phyloP scores from a whole-genome alignment of 2,888 invertebrate genomes.

The Agrochola lota region DNA sequence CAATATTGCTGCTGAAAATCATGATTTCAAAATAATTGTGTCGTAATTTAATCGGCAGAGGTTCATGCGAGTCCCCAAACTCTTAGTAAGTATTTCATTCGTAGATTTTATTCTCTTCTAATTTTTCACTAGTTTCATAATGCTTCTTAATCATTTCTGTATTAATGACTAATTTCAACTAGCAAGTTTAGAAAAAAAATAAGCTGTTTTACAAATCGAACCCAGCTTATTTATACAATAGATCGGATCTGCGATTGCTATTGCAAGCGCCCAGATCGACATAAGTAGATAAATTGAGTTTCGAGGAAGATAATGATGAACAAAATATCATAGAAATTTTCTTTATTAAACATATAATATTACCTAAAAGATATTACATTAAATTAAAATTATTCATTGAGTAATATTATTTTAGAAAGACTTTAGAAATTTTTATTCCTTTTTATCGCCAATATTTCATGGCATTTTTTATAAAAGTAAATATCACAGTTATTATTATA shows the following conservation, averaged over 20 bases:
- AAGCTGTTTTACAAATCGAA: not conserved
- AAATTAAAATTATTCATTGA: slow-evolving; percentile 73
- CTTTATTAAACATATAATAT: slow-evolving; percentile 72
- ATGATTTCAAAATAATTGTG: not conserved
- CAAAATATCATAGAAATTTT: slow-evolving; percentile 65
- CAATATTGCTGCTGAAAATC: not conserved
- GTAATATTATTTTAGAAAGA: slow-evolving; percentile 71
- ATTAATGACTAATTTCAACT: not conserved
- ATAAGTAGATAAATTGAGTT: not conserved
- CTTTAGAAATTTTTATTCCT: slow-evolving; percentile 78
- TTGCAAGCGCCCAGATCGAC: not conserved
- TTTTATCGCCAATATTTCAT: slow-evolving; percentile 85
- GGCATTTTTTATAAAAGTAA: slow-evolving; percentile 89
- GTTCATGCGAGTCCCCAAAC: not conserved
- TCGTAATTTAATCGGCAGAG: not conserved
- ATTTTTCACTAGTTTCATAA: not conserved
- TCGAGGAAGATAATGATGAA: slow-evolving; percentile 29
- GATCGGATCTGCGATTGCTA: not conserved
- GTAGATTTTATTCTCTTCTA: slow-evolving; percentile 1
- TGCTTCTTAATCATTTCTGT: not conserved
- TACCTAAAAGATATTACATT: slow-evolving; percentile 72
- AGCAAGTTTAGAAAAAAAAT: not conserved
- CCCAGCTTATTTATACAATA: not conserved
- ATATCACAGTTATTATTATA: slow-evolving; percentile 90
- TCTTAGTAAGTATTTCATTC: not conserved